These are phyloP conservation scores for Tanypteryx hageni DNA, from an alignment of 2,888 invertebrate species.

Conservation along the genomic window DNA sequence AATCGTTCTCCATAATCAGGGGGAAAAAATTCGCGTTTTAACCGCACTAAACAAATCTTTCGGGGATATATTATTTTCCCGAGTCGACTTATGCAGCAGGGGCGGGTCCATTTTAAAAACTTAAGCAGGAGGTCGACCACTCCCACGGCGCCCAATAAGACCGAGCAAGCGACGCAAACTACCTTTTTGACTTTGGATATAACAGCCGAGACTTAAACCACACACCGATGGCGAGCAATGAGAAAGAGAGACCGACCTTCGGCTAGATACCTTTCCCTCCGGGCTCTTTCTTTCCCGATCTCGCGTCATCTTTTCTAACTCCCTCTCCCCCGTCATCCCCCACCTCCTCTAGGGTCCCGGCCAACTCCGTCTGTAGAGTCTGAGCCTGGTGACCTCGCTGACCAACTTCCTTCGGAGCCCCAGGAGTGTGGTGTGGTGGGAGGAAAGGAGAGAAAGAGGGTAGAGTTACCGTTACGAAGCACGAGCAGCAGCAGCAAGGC, in stretches of 20 bases:
- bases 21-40: too few species aligned
- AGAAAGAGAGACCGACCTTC: background rate
- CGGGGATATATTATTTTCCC: too few species aligned
- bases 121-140: too few species aligned
- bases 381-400: conserved; percentile 32
- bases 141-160: too few species aligned
- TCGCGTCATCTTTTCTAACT: background rate
- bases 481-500: background rate
- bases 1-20: too few species aligned
- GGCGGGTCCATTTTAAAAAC: too few species aligned
- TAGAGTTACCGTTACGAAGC: conserved; percentile 3
- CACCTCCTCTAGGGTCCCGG: background rate
- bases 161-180: too few species aligned
- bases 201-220: too few species aligned
- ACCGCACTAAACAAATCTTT: too few species aligned
- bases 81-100: too few species aligned
- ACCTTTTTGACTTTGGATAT: too few species aligned
- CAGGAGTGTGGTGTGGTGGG: background rate
- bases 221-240: background rate
- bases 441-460: background rate
- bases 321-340: background rate
- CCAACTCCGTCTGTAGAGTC: background rate
- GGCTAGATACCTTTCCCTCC: conserved; percentile 5
- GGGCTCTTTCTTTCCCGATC: background rate
- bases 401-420: conserved; percentile 18